Evolutionary conservation across 2,888 invertebrate species (phyloP).

Genomic region (Sesia apiformis): DNA sequence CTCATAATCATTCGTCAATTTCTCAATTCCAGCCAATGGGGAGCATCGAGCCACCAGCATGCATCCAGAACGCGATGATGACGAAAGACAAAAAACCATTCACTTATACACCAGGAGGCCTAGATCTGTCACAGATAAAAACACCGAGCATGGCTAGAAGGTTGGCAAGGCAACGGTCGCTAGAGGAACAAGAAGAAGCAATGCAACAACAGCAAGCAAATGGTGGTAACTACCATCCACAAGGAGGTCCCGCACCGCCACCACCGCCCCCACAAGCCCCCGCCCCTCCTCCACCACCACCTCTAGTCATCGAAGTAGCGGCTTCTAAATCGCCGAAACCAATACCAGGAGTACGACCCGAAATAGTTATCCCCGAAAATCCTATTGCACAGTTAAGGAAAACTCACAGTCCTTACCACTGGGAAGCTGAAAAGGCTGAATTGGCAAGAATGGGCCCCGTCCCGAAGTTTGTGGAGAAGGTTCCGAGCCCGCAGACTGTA

Average conservation of each 20-base stretch:
- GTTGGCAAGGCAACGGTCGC: conserved; percentile 77
- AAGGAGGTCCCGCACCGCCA: conserved; percentile 48
- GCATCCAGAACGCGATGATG: conserved; percentile 95
- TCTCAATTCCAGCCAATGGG: conserved; percentile 60
- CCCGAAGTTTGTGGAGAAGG: conserved; percentile 62
- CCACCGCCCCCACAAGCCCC: conserved; percentile 60
- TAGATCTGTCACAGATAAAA: conserved; percentile 91
- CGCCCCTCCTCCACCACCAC: conserved; percentile 67
- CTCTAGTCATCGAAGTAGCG: conserved; percentile 71
- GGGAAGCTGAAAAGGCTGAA: conserved; percentile 76
- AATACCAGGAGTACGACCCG: conserved; percentile 77
- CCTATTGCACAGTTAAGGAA: conserved; percentile 81
- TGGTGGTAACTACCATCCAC: conserved; percentile 11
- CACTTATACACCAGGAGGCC: conserved; percentile 95
- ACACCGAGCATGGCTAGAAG: conserved; percentile 93
- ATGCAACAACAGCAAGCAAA: conserved; percentile 32
- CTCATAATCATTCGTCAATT: neutral
- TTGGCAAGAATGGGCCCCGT: conserved; percentile 61
- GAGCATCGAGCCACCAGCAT: conserved; percentile 84
- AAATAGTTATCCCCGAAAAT: conserved; percentile 83
- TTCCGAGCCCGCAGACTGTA: conserved; percentile 62
- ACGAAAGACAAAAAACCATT: conserved; percentile 97
- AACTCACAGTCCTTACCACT: conserved; percentile 80
- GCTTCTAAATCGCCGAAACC: conserved; percentile 69
- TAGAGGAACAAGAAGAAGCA: conserved; percentile 69